phyloP scores from a whole-genome alignment of 2,113 vertebrate species.

The Malurus alboscapulatus region DNA sequence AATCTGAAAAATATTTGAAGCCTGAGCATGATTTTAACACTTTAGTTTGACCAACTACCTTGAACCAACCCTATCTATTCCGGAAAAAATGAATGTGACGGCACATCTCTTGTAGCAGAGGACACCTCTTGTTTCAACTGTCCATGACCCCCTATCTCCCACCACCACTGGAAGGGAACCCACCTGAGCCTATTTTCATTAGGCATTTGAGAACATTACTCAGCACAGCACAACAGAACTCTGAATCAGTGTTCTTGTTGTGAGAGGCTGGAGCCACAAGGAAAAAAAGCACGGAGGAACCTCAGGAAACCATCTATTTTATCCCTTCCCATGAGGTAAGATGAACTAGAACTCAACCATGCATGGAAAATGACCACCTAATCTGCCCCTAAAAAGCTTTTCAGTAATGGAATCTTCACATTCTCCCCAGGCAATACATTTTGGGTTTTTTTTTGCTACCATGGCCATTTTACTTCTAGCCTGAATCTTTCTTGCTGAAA shows the following conservation, averaged over 20 bases:
- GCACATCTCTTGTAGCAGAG: background rate
- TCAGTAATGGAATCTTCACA: background rate
- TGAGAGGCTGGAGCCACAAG: background rate
- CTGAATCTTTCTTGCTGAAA: background rate
- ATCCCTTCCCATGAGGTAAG: background rate
- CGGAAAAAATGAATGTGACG: background rate
- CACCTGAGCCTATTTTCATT: background rate
- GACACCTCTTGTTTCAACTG: background rate
- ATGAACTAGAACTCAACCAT: background rate
- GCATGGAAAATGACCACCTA: background rate
- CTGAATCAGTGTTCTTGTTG: background rate
- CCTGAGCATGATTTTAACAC: background rate
- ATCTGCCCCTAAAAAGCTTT: background rate
- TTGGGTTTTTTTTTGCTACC: background rate
- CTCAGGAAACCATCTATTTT: background rate
- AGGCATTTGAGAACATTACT: background rate
- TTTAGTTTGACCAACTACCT: background rate
- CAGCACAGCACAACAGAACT: background rate
- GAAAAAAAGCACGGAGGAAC: background rate
- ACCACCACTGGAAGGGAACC: background rate
- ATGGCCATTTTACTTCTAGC: background rate
- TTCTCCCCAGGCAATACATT: background rate
- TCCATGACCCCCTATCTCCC: background rate
- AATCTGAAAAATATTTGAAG: background rate
- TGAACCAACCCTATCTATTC: background rate